Conservation (phyloP, 1,140 invertebrate species). For the Brachionus angularis region DNA sequence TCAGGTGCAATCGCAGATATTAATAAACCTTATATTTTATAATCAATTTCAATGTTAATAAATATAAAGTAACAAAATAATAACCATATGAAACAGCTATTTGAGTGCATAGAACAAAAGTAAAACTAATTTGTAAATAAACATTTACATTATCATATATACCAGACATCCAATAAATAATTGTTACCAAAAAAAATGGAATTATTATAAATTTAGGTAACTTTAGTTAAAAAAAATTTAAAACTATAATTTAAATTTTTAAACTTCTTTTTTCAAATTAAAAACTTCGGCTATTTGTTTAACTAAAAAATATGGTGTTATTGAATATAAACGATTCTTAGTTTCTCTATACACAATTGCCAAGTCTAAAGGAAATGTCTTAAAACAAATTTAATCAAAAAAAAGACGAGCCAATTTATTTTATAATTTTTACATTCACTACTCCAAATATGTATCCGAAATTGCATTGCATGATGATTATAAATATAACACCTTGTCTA, state of each 20-base stretch:
- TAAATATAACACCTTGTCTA: conserved; percentile 86
- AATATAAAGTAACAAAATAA: conserved; percentile 70
- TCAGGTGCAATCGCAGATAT: conserved; percentile 22
- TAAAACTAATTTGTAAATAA: conserved; percentile 30
- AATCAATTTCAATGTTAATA: conserved; percentile 76
- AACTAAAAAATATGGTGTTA: conserved; percentile 43
- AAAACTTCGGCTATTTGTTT: conserved; percentile 22
- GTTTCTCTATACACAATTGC: conserved; percentile 29
- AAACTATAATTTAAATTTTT: neutral
- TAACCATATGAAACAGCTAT: conserved; percentile 16
- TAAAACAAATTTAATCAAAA: neutral
- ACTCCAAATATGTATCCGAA: conserved; percentile 53
- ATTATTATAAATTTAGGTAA: conserved; percentile 61
- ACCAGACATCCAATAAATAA: conserved; percentile 79
- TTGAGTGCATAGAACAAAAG: conserved; percentile 10
- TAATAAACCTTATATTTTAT: conserved; percentile 77
- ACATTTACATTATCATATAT: conserved; percentile 62
- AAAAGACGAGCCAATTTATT: too few relatives aligned
- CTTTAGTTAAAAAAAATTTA: conserved; percentile 52
- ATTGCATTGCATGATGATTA: conserved; percentile 80
- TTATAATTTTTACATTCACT: conserved; percentile 46
- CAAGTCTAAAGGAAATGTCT: conserved; percentile 34
- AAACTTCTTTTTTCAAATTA: neutral
- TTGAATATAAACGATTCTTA: conserved; percentile 34
- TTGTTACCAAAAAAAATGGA: conserved; percentile 50